A percentile compares a stretch with the other conserved stretches of the same genome.
These are phyloP conservation scores for Distichodus sexfasciatus DNA, from an alignment of 2,797 vertebrate species.

Conservation along the genomic window DNA sequence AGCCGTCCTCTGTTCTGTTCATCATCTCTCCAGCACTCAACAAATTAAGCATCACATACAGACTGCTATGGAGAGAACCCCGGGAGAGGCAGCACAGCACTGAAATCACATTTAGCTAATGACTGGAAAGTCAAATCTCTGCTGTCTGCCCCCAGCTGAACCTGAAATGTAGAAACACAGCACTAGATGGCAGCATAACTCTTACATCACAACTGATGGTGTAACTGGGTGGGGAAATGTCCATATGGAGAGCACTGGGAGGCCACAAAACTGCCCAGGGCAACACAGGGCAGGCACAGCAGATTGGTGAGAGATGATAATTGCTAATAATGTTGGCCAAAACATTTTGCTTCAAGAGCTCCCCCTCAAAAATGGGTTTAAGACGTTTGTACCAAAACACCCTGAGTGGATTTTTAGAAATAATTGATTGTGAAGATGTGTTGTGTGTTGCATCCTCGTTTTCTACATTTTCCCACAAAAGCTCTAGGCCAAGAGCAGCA, in stretches of 20 bases:
- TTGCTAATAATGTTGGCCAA: too few species aligned
- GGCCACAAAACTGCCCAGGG: too few species aligned
- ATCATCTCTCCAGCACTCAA: background rate
- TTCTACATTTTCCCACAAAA: too few species aligned
- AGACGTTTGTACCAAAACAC: too few species aligned
- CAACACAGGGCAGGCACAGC: too few species aligned
- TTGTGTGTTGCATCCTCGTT: too few species aligned
- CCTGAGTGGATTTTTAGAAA: too few species aligned
- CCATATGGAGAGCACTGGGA: background rate
- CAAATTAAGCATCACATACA: background rate
- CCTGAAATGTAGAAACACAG: constrained; percentile 45
- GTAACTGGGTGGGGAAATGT: background rate
- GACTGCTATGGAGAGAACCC: background rate
- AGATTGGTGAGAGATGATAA: too few species aligned
- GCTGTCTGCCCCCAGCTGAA: constrained; percentile 72
- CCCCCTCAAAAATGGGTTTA: too few species aligned
- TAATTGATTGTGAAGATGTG: too few species aligned
- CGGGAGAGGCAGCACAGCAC: background rate
- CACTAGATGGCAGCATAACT: constrained; percentile 36
- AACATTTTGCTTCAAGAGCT: too few species aligned
- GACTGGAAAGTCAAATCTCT: constrained; percentile 43
- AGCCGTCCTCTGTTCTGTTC: background rate
- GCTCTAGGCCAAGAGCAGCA: too few species aligned
- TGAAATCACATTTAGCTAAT: background rate
- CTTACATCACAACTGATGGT: background rate